Evolutionary conservation across 1,140 invertebrate species (phyloP), one percentile per base, ranked within the genome.

Genomic region (Danaus plexippus): DNA sequence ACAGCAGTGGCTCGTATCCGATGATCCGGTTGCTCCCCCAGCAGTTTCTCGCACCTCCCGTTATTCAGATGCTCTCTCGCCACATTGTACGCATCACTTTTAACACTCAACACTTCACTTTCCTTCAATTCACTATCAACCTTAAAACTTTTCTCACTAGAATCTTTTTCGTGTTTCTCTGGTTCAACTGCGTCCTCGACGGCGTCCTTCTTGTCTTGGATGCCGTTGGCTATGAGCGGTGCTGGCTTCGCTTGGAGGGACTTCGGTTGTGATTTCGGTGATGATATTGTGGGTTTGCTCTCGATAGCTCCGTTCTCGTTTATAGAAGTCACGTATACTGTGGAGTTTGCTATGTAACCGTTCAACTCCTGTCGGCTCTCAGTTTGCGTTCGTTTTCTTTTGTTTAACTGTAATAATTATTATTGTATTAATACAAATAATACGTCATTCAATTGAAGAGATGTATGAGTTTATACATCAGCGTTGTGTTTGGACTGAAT

Each of bases 281-380:
- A 84, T 1, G 80, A 83, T 67, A 83, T 89, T 67, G 83, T 89
- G 11, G 87, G 90, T 73, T 84, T 90, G 74, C 77, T 90, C 61
- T 88, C 85, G 61, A 88, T 87, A 18, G 89, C 85, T 66, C 91
- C 90, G 69, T 90, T 91, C 67, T 90, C 90, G 69, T 89, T 90
- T 59, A 92, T 91, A 53, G 92, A 93, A 51, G 93, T 94, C 56
- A 94, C 93, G 88, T 94, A 95, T 57, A 95, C 93, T 15, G 93
- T 92, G 41, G 91, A 91, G 76, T 90, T 92, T 64, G 91, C 91
- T 61, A 93, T 92, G 76, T 93, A 91, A 12, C 92, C 92, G 88
- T 92, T 93, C 58, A 92, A 82, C 61, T 94, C 92, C 76, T 91
- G 90, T 58, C 88, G 63, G 59, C 78, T 85, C 53, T 85, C 81